Conservation (phyloP, 2,113 vertebrate species). For the Rhabdornis inornatus region DNA sequence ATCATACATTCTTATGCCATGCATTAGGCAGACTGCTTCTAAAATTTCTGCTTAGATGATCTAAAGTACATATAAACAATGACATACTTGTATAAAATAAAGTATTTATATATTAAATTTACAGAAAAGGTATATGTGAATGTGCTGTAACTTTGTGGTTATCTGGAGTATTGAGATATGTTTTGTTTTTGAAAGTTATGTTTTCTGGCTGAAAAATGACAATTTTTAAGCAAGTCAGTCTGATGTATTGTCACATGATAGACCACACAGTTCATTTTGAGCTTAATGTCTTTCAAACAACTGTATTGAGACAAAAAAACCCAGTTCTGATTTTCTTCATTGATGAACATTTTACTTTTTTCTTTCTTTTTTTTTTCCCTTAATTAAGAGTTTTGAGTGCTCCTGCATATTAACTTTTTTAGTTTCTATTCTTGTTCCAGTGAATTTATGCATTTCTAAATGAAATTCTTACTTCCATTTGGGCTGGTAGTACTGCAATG, state of each 20-base stretch:
- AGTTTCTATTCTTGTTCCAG: background rate
- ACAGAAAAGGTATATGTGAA: slow-evolving; percentile 13
- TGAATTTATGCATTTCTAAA: background rate
- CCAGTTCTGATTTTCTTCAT: background rate
- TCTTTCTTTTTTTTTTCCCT: background rate
- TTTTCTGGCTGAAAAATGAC: background rate
- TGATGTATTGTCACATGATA: background rate
- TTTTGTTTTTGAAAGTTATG: too few relatives aligned
- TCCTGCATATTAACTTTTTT: background rate
- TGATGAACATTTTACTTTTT: background rate
- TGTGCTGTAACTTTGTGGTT: background rate
- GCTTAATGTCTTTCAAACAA: background rate
- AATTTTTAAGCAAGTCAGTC: background rate
- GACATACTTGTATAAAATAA: background rate
- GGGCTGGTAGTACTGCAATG: background rate
- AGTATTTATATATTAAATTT: background rate
- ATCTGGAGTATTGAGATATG: background rate
- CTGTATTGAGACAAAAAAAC: background rate
- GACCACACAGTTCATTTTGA: background rate
- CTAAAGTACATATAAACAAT: background rate
- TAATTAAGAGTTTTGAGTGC: background rate
- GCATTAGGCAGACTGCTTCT: slow-evolving; percentile 7
- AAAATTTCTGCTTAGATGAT: slow-evolving; percentile 17
- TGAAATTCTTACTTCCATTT: background rate
- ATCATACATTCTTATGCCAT: background rate